These are phyloP conservation scores for Neoaliturus tenellus DNA, from an alignment of 2,888 invertebrate genomes.

Conservation along the genomic window DNA sequence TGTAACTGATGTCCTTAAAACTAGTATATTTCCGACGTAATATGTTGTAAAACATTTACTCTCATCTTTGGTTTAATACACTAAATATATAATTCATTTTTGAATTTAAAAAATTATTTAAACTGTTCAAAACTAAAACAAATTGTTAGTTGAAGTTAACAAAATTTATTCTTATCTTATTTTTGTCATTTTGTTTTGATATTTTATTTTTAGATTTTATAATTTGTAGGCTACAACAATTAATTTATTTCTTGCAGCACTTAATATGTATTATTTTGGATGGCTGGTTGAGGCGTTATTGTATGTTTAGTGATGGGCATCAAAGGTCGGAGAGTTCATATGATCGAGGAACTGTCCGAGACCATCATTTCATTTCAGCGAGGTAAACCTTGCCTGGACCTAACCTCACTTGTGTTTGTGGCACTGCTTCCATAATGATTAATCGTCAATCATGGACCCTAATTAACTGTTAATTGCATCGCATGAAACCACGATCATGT, in stretches of 20 bases:
- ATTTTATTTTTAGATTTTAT: too few relatives aligned
- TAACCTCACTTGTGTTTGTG: constrained; percentile 54
- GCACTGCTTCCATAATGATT: constrained; percentile 46
- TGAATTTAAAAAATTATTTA: too few relatives aligned
- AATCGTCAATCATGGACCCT: neutral
- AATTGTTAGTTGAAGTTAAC: too few relatives aligned
- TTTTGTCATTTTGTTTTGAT: too few relatives aligned
- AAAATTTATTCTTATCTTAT: too few relatives aligned
- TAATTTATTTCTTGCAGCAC: neutral
- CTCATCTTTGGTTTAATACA: too few relatives aligned
- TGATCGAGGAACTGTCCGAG: constrained; percentile 99
- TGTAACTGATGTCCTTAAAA: too few relatives aligned
- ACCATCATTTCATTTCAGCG: constrained; percentile 99
- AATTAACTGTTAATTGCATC: constrained; percentile 10
- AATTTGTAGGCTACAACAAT: neutral
- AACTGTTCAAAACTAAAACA: too few relatives aligned
- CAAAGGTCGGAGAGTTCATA: constrained; percentile 98
- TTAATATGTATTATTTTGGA: neutral
- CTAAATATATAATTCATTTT: too few relatives aligned
- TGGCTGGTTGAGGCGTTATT: too few relatives aligned
- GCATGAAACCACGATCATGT: constrained; percentile 1
- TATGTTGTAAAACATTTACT: too few relatives aligned
- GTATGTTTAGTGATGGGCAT: constrained; percentile 96
- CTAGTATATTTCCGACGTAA: too few relatives aligned
- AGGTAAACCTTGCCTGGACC: constrained; percentile 81